Conservation (phyloP, 2,888 invertebrate genomes). For the Apantesis nais region DNA sequence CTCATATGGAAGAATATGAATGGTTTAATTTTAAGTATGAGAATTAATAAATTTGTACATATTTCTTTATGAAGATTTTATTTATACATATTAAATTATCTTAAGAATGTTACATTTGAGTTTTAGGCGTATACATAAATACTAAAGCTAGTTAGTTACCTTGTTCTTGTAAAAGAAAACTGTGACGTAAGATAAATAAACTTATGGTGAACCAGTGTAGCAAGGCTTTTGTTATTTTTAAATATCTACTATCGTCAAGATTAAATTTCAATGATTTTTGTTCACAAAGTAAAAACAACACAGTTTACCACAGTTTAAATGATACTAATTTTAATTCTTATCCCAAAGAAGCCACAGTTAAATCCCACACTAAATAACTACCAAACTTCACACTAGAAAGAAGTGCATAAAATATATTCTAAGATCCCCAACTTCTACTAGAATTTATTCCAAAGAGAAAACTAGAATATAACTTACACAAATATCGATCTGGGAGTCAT, state of each 20-base stretch:
- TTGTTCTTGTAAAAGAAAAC: no score
- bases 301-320: not conserved
- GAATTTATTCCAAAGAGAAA: slow-evolving; percentile 12
- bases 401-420: slow-evolving; percentile 17
- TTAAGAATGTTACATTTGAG: not conserved
- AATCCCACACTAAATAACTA: not conserved
- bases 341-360: not conserved
- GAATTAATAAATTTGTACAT: not conserved
- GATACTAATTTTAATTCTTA: not conserved
- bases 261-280: no score
- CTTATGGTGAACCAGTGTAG: no score
- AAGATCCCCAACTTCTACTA: not conserved
- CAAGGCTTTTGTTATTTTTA: no score
- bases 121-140: not conserved
- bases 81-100: not conserved
- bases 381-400: slow-evolving; percentile 4
- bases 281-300: not conserved
- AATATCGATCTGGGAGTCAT: slow-evolving; percentile 52
- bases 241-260: no score
- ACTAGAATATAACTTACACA: slow-evolving; percentile 32
- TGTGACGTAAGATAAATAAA: no score
- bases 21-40: not conserved
- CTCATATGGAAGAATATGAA: not conserved
- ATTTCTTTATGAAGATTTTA: not conserved
- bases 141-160: not conserved